A percentile compares a stretch with the other conserved stretches of the same genome.
Conservation (phyloP, 2,888 invertebrate genomes). For the Oscheius sp. region DNA sequence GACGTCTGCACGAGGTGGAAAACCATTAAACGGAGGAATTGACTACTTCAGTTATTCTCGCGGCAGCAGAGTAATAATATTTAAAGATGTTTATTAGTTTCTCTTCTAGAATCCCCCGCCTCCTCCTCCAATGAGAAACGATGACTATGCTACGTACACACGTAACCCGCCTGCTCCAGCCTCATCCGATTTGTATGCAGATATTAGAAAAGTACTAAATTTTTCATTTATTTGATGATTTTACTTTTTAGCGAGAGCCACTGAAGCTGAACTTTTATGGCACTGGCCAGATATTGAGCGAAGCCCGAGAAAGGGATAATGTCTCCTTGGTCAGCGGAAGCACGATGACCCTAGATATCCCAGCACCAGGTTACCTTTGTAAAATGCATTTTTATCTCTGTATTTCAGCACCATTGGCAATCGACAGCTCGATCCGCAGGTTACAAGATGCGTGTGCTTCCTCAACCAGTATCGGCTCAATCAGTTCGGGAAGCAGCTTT, state of each 20-base stretch:
- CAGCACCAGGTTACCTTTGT: not conserved
- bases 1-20: slow-evolving; percentile 24
- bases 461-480: slow-evolving; percentile 29
- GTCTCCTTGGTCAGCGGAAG: slow-evolving; percentile 31
- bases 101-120: slow-evolving; percentile 20
- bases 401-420: slow-evolving; percentile 38
- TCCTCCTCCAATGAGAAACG: slow-evolving; percentile 16
- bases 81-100: not conserved
- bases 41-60: slow-evolving; percentile 49
- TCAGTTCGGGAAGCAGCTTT: slow-evolving; percentile 40
- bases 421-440: slow-evolving; percentile 37
- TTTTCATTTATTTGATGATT: too few species aligned
- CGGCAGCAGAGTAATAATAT: slow-evolving; percentile 9
- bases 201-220: slow-evolving; percentile 22
- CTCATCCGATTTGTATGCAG: slow-evolving; percentile 1
- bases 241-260: slow-evolving; percentile 36
- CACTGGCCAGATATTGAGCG: slow-evolving; percentile 51
- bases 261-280: slow-evolving; percentile 48
- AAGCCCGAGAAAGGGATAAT: slow-evolving; percentile 64
- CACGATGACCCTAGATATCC: slow-evolving; percentile 28
- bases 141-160: slow-evolving; percentile 27
- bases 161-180: not conserved
- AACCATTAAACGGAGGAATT: slow-evolving; percentile 39
- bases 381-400: too few species aligned
- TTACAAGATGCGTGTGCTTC: slow-evolving; percentile 35